A percentile compares a stretch with the other conserved stretches of the same genome.
Conservation (phyloP, 2,113 vertebrate genomes). For the Elaphurus davidianus region DNA sequence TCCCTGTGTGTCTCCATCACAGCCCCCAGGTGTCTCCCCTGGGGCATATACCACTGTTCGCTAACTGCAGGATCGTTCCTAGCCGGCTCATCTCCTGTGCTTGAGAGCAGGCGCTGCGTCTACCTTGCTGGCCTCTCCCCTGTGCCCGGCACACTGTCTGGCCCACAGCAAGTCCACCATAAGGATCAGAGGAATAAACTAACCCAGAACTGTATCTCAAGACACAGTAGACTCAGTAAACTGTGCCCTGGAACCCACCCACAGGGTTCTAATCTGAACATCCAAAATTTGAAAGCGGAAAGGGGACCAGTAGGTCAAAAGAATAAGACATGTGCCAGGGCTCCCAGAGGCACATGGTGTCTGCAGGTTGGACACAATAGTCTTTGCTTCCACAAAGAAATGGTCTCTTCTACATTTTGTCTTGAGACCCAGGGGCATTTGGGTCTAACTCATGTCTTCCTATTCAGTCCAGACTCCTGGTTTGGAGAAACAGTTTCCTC, state of each 20-base stretch:
- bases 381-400: neutral
- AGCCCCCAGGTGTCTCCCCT: neutral
- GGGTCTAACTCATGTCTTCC: neutral
- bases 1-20: neutral
- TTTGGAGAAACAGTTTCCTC: neutral
- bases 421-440: neutral
- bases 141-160: rapidly evolving
- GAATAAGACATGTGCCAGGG: neutral
- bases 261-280: neutral
- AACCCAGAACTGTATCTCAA: neutral
- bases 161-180: neutral
- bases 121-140: neutral
- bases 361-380: neutral
- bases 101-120: neutral
- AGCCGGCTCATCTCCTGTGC: neutral
- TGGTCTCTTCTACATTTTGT: neutral
- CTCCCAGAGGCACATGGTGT: rapidly evolving
- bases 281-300: rapidly evolving
- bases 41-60: rapidly evolving
- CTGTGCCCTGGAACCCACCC: neutral
- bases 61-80: rapidly evolving
- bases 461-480: neutral
- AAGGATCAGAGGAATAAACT: neutral
- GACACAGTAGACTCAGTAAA: too few species aligned
- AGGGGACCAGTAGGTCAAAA: neutral